Conservation (phyloP, 2,113 vertebrate genomes). For the Hymenochirus boettgeri region DNA sequence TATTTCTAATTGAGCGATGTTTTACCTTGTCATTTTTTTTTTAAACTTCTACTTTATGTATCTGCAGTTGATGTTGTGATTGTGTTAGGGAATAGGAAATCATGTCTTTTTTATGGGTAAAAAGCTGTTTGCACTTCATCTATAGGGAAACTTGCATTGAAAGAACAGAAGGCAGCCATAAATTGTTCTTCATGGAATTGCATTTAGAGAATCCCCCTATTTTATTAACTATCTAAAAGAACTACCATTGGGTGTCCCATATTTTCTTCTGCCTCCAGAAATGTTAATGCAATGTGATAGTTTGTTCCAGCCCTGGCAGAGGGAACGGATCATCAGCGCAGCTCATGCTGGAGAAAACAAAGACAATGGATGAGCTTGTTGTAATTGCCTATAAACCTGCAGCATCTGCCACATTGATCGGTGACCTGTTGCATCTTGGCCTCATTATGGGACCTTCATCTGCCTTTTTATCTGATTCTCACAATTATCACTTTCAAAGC, state of each 20-base stretch:
- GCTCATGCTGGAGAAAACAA: not conserved
- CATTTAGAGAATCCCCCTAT: not conserved
- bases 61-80: too few species aligned
- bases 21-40: too few species aligned
- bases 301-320: not conserved
- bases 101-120: too few species aligned
- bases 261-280: not conserved
- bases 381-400: slow-evolving; percentile 1
- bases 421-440: slow-evolving; percentile 1
- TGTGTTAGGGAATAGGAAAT: too few species aligned
- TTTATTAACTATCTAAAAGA: slow-evolving; percentile 1
- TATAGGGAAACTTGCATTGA: not conserved
- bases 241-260: slow-evolving; percentile 5
- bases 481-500: not conserved
- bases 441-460: slow-evolving; percentile 9
- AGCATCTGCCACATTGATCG: slow-evolving; percentile 26
- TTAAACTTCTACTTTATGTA: too few species aligned
- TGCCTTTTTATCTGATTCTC: slow-evolving; percentile 1
- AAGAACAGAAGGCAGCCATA: slow-evolving; percentile 11
- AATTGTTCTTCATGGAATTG: not conserved
- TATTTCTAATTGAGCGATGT: too few species aligned
- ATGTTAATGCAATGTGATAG: not conserved
- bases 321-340: not conserved
- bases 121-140: not conserved
- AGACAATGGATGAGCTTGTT: not conserved